Evolutionary conservation across 2,888 invertebrate species (phyloP), one percentile per base, ranked within the genome.

Genomic region (Desoria tigrina): DNA sequence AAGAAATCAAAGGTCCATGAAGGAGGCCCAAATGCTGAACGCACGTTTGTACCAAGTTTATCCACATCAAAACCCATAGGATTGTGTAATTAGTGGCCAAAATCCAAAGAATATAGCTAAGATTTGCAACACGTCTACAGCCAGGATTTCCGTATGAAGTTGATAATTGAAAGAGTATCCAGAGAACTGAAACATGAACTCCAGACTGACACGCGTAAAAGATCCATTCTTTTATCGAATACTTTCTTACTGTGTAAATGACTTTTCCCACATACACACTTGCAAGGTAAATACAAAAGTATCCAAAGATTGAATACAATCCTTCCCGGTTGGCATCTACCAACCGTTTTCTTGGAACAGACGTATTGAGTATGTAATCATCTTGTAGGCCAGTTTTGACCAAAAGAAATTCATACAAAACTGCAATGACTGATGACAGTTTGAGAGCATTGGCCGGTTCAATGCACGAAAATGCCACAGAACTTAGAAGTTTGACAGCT

Each of bases 251-350:
- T 42, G 32, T 45, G 28, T 79, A 79, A 32, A 88, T 78, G 59
- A 84, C 78, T 71, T 82, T 80, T 45, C 88, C 88, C 60, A 89
- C 78, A 75, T 85, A 84, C 61, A 88, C 86, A 27, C 90, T 88
- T 71, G 88, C 84, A 64, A 95, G 83, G 80, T 93, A 95, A 4
- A 98, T 81, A 0, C 90, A 86, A 0, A 93, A 82, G 79, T 92
- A 97, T 1, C 98, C 97, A 0, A 90, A 82, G 42, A 88, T 83
- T 0, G 97, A 95, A 24, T 87, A 85, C 42, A 98, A 81, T 0
- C 98, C 98, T 82, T 99, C 98, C 64, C 92, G 86, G 81, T 99
- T 99, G 0, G 95, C 92, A 51, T 86, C 82, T 4, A 95, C 71
- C 37, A 94, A 81, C 61, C 83, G 84, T 16, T 58, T 49, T 65